Evolutionary conservation across 2,888 invertebrate genomes (phyloP).

Genomic region (Formica aserva): DNA sequence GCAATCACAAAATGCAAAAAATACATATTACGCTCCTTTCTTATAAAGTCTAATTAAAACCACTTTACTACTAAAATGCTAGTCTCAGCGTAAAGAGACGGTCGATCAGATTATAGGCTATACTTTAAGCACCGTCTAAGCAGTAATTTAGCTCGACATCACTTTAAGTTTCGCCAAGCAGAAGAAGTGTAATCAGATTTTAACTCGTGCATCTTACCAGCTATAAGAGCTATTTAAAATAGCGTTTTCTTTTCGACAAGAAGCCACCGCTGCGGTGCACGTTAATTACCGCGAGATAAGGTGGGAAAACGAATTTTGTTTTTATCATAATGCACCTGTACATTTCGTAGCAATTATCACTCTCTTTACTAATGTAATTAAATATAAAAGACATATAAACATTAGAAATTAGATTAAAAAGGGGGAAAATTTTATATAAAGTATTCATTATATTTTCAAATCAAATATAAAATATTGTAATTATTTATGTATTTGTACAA

Average conservation of each 20-base stretch:
- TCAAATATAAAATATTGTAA: slow-evolving; percentile 6
- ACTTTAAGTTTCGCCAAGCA: slow-evolving; percentile 46
- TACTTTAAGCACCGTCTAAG: slow-evolving; percentile 52
- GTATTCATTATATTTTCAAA: not conserved
- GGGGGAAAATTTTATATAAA: slow-evolving; percentile 4
- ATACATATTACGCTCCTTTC: slow-evolving; percentile 8
- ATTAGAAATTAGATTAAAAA: slow-evolving; percentile 6
- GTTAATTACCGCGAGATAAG: slow-evolving; percentile 24
- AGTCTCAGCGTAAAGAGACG: slow-evolving; percentile 47
- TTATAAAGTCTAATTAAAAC: slow-evolving; percentile 48
- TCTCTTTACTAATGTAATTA: slow-evolving; percentile 3
- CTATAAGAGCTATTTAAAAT: slow-evolving; percentile 47
- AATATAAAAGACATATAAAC: not conserved
- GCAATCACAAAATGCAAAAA: slow-evolving; percentile 27
- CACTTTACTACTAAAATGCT: slow-evolving; percentile 33
- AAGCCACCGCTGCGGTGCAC: not conserved
- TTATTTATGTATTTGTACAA: not conserved
- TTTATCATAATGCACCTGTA: not conserved
- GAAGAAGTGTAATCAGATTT: slow-evolving; percentile 53
- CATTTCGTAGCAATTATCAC: not conserved
- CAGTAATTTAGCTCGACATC: slow-evolving; percentile 50
- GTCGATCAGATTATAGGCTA: slow-evolving; percentile 48
- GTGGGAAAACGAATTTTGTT: slow-evolving; percentile 18
- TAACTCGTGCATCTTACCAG: slow-evolving; percentile 48
- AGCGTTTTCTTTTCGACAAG: slow-evolving; percentile 43